A percentile compares a stretch with the other conserved stretches of the same genome.
phyloP scores from a whole-genome alignment of 2,888 invertebrate species.

The Callyntrura sp. region DNA sequence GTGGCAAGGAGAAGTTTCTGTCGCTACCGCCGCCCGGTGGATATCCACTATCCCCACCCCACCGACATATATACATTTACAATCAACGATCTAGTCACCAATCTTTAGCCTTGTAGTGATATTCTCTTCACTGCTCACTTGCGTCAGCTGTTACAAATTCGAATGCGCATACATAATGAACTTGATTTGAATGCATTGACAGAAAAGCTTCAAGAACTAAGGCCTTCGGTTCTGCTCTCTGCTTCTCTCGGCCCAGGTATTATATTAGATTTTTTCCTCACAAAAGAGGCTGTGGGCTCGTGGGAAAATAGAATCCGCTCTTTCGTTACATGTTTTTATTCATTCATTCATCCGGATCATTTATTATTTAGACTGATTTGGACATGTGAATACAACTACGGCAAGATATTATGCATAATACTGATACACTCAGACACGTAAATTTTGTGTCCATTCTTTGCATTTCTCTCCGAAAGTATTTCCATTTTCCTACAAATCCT shows the following conservation, averaged over 20 bases:
- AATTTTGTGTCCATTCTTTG: background rate
- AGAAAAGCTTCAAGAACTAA: conserved; percentile 15
- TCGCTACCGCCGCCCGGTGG: too few species aligned
- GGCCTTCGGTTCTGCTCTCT: background rate
- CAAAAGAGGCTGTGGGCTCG: background rate
- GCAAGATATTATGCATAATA: conserved; percentile 1
- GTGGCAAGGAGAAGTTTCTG: background rate
- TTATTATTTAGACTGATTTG: conserved; percentile 53
- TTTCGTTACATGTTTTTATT: conserved; percentile 20
- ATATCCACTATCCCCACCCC: too few species aligned
- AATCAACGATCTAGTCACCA: too few species aligned
- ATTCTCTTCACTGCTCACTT: background rate
- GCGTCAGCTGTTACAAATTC: conserved; percentile 50
- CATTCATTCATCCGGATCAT: conserved; percentile 38
- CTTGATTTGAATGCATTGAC: conserved; percentile 51
- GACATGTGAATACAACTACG: conserved; percentile 4
- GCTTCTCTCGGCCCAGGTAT: background rate
- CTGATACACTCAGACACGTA: background rate
- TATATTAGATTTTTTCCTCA: conserved; percentile 40
- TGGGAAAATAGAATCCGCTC: conserved; percentile 17
- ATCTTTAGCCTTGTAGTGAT: background rate
- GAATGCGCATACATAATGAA: conserved; percentile 55
- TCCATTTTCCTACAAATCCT: conserved; percentile 2
- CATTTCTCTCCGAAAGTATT: background rate
- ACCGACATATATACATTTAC: too few species aligned